Evolutionary conservation across 2,888 invertebrate species (phyloP).

Genomic region (Lasioglossum villosulum): DNA sequence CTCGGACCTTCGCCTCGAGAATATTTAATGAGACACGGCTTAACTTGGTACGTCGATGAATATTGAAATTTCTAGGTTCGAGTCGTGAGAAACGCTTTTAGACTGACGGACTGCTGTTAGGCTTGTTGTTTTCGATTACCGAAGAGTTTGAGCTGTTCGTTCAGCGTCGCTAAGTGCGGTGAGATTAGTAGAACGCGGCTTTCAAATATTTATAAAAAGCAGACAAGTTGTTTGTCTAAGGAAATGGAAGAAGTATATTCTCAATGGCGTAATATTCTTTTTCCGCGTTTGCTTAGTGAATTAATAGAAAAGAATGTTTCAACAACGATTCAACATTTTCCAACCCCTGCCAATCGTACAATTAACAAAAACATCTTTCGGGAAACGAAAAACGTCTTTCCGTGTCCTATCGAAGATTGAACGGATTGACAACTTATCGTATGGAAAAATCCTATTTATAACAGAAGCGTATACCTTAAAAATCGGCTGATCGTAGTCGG

Average conservation of each 20-base stretch:
- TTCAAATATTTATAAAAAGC: neutral
- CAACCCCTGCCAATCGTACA: neutral
- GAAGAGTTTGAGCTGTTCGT: neutral
- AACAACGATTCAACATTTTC: neutral
- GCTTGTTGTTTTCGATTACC: neutral
- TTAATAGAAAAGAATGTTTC: no score
- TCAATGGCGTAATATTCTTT: no score
- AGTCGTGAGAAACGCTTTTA: neutral
- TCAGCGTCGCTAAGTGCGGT: neutral
- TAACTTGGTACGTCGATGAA: neutral
- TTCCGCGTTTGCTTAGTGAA: no score
- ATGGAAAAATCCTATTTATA: neutral
- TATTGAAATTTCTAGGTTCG: neutral
- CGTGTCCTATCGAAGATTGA: no score
- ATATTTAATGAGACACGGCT: neutral
- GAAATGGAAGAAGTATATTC: neutral
- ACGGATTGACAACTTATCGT: neutral
- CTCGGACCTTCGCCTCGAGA: neutral
- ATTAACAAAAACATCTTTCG: neutral
- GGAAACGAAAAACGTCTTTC: neutral
- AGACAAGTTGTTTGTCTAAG: neutral
- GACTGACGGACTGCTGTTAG: neutral
- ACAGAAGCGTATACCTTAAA: conserved; percentile 32
- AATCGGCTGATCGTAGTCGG: conserved; percentile 17
- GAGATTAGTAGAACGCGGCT: neutral